phyloP scores from a whole-genome alignment of 2,888 invertebrate species.

The Parnassius smintheus region DNA sequence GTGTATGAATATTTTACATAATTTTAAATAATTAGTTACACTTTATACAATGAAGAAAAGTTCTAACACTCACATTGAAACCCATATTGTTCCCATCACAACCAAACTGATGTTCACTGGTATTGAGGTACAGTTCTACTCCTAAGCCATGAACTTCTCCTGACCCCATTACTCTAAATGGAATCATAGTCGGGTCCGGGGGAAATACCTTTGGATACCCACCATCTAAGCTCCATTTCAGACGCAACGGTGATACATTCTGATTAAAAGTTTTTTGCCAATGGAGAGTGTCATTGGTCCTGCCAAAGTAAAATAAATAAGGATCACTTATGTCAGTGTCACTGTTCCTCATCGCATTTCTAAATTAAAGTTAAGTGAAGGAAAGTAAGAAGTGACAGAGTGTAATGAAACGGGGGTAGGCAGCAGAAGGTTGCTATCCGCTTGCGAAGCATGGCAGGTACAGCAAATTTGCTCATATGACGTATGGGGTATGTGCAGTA shows the following conservation, averaged over 20 bases:
- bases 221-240: slow-evolving; percentile 61
- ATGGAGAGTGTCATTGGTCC: slow-evolving; percentile 59
- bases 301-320: slow-evolving; percentile 29
- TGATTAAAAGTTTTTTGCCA: slow-evolving; percentile 60
- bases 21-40: too few relatives aligned
- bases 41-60: too few relatives aligned
- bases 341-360: too few relatives aligned
- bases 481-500: too few relatives aligned
- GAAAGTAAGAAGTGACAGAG: not conserved
- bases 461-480: too few relatives aligned
- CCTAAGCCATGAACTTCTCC: slow-evolving; percentile 68
- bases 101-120: slow-evolving; percentile 62
- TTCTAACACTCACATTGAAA: slow-evolving; percentile 58
- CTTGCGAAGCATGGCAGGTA: too few relatives aligned
- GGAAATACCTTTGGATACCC: slow-evolving; percentile 68
- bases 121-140: slow-evolving; percentile 67
- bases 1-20: too few relatives aligned
- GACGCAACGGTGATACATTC: slow-evolving; percentile 36
- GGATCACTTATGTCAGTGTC: too few relatives aligned
- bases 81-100: slow-evolving; percentile 72
- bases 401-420: too few relatives aligned
- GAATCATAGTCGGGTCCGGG: slow-evolving; percentile 50
- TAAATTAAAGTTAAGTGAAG: too few relatives aligned
- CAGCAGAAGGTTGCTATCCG: too few relatives aligned
- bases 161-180: slow-evolving; percentile 63